These are phyloP conservation scores for Belgica antarctica DNA, from an alignment of 2,888 invertebrate genomes.

Conservation along the genomic window DNA sequence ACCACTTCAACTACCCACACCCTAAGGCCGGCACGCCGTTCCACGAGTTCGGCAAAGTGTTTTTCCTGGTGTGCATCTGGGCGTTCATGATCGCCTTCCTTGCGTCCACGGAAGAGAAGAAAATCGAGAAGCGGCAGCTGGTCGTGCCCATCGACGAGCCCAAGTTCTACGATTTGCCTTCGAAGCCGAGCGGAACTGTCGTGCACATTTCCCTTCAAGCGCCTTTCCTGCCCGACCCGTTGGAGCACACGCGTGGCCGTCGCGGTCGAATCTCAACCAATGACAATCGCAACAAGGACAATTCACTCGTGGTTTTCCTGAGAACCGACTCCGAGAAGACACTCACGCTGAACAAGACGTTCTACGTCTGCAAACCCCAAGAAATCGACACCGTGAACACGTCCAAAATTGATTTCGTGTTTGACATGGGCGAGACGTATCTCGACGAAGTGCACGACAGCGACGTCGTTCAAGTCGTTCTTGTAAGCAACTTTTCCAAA, in stretches of 20 bases:
- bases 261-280: not conserved
- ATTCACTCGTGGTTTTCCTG: conserved; percentile 37
- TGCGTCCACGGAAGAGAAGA: conserved; percentile 52
- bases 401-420: conserved; percentile 55
- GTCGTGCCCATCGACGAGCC: conserved; percentile 50
- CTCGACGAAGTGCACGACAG: conserved; percentile 47
- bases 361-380: conserved; percentile 50
- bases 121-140: conserved; percentile 51
- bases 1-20: not conserved
- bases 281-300: not conserved
- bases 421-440: conserved; percentile 50
- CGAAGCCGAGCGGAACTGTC: conserved; percentile 50
- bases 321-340: conserved; percentile 20
- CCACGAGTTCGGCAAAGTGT: conserved; percentile 30
- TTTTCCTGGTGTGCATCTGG: conserved; percentile 39
- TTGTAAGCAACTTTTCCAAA: conserved; percentile 49
- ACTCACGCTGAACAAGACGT: conserved; percentile 33
- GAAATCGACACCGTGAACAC: conserved; percentile 61
- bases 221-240: conserved; percentile 56
- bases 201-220: conserved; percentile 58
- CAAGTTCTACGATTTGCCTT: conserved; percentile 49
- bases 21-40: conserved; percentile 11
- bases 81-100: conserved; percentile 46
- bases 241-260: not conserved
- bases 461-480: conserved; percentile 48